Conservation (phyloP, 2,888 invertebrate species). For the Boloria euphrosyne region DNA sequence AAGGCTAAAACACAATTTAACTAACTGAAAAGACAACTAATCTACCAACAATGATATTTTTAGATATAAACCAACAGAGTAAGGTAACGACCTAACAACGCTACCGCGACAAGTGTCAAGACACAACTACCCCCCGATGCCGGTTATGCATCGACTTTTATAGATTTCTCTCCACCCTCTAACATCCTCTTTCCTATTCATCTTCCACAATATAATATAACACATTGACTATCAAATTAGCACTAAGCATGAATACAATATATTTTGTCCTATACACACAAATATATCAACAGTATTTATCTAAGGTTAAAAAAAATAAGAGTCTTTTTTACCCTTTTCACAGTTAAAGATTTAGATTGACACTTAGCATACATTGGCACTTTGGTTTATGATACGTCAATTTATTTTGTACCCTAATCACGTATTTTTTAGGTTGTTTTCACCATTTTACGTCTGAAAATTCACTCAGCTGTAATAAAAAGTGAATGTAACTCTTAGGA, state of each 20-base stretch:
- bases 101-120: too few species aligned
- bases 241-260: neutral
- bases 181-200: too few species aligned
- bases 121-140: too few species aligned
- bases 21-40: too few species aligned
- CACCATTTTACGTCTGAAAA: neutral
- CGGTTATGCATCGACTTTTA: too few species aligned
- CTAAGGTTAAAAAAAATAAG: slow-evolving; percentile 6
- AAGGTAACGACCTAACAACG: too few species aligned
- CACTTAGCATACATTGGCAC: slow-evolving; percentile 11
- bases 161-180: too few species aligned
- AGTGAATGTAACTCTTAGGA: neutral
- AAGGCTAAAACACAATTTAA: too few species aligned
- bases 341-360: slow-evolving; percentile 3
- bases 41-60: too few species aligned
- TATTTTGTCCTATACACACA: neutral
- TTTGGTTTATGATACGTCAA: neutral
- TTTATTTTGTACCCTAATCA: slow-evolving; percentile 1
- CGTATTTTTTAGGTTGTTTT: neutral
- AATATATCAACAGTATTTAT: neutral
- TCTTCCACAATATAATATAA: too few species aligned
- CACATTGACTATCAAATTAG: too few species aligned
- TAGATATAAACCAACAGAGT: too few species aligned
- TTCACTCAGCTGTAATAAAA: neutral
- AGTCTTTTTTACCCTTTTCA: neutral